phyloP scores from a whole-genome alignment of 2,113 vertebrate genomes.

The Thunnus maccoyii region DNA sequence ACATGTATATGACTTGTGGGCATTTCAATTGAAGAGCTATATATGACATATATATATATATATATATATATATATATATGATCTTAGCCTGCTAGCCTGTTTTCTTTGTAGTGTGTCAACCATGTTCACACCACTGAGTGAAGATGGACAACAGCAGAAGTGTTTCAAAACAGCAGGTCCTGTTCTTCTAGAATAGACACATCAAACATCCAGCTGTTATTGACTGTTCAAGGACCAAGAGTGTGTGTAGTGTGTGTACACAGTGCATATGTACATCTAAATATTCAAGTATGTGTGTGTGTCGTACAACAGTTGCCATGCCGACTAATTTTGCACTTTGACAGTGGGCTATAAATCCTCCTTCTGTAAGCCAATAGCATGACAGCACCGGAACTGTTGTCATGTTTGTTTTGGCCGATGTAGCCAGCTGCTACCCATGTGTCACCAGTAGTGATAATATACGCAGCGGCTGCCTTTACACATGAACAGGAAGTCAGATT shows the following conservation, averaged over 20 bases:
- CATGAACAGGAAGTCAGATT: slow-evolving; percentile 32
- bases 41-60: too few species aligned
- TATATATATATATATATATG: too few species aligned
- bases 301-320: slow-evolving; percentile 59
- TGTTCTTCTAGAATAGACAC: slow-evolving; percentile 19
- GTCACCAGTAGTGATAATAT: slow-evolving; percentile 1
- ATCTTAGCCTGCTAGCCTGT: too few species aligned
- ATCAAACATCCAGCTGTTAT: slow-evolving; percentile 51
- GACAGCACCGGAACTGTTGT: background rate
- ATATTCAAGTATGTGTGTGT: slow-evolving; percentile 25
- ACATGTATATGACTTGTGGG: too few species aligned
- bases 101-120: too few species aligned
- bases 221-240: background rate
- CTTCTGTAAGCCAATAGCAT: background rate
- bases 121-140: background rate
- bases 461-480: background rate
- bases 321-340: slow-evolving; percentile 40
- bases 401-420: slow-evolving; percentile 30
- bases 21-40: too few species aligned
- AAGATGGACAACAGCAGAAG: background rate
- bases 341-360: slow-evolving; percentile 39
- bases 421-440: background rate
- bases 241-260: slow-evolving; percentile 40
- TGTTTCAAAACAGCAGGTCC: slow-evolving; percentile 18
- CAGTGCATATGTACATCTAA: slow-evolving; percentile 13